These are phyloP conservation scores for Kryptolebias marmoratus DNA, from an alignment of 2,113 vertebrate genomes.

Conservation along the genomic window DNA sequence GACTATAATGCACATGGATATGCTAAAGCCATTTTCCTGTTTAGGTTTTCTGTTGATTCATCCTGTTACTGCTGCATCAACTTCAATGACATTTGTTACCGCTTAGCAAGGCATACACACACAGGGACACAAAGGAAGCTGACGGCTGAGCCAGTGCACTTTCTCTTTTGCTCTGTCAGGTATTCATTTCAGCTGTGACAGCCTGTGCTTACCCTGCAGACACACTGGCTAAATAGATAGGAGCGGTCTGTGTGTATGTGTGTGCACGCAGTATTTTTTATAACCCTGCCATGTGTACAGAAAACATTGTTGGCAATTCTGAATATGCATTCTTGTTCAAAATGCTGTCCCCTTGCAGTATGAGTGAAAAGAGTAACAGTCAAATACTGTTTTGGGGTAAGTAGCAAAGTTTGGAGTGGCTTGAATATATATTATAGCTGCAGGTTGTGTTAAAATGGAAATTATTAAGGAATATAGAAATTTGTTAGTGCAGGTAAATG, in stretches of 20 bases:
- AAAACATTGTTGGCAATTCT: constrained; percentile 39
- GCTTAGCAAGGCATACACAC: constrained; percentile 39
- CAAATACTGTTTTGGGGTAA: constrained; percentile 36
- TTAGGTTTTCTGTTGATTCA: constrained; percentile 49
- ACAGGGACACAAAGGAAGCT: constrained; percentile 54
- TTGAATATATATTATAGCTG: constrained; percentile 37
- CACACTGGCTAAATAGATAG: constrained; percentile 68
- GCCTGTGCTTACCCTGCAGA: constrained; percentile 66
- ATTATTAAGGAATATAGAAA: constrained; percentile 33
- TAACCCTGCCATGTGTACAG: constrained; percentile 47
- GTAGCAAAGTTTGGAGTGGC: constrained; percentile 19
- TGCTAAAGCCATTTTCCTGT: constrained; percentile 31
- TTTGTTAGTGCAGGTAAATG: constrained; percentile 28
- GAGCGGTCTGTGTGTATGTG: constrained; percentile 18
- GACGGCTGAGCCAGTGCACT: constrained; percentile 62
- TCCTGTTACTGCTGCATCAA: constrained; percentile 23
- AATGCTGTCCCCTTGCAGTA: constrained; percentile 52
- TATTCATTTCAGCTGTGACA: constrained; percentile 73
- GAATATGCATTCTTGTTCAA: constrained; percentile 30
- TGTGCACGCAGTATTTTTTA: constrained; percentile 25
- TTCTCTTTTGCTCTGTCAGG: constrained; percentile 72
- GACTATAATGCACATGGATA: constrained; percentile 32
- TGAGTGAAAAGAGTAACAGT: constrained; percentile 34
- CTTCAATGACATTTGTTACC: constrained; percentile 47
- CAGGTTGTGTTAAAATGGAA: constrained; percentile 45